phyloP scores from a whole-genome alignment of 2,797 vertebrate genomes.

The Mormyrops attenuatus region DNA sequence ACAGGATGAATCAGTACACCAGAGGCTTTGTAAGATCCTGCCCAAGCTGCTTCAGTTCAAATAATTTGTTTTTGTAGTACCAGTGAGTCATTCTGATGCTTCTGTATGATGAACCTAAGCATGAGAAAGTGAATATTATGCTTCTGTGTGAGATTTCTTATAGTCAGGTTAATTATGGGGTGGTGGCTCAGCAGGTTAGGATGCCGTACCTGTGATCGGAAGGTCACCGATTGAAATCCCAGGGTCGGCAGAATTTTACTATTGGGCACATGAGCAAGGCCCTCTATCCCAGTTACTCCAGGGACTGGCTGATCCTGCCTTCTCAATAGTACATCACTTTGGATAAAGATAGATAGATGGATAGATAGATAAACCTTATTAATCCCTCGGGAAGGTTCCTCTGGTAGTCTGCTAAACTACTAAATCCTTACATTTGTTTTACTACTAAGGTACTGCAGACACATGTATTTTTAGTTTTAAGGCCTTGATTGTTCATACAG shows the following conservation, averaged over 20 bases:
- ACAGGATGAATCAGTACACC: conserved; percentile 83
- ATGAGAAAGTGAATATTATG: neutral
- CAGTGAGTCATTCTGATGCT: neutral
- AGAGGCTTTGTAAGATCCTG: conserved; percentile 73
- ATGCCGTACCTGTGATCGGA: neutral
- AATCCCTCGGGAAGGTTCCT: too few relatives aligned
- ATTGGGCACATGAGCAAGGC: neutral
- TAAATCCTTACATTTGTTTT: neutral
- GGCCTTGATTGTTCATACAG: neutral
- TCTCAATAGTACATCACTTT: neutral
- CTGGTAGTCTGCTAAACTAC: too few relatives aligned
- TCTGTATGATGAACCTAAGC: neutral
- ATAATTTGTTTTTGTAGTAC: neutral
- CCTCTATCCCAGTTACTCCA: neutral
- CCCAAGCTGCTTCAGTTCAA: neutral
- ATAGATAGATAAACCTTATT: too few relatives aligned
- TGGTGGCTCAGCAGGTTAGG: neutral
- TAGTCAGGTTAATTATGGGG: neutral
- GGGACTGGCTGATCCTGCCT: neutral
- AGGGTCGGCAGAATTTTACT: neutral
- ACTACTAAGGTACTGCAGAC: neutral
- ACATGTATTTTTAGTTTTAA: neutral
- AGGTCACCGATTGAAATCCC: neutral
- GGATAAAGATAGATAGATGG: neutral
- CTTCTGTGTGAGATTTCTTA: neutral